Percentiles rank a stretch among this genome's conserved stretches.
phyloP scores from a whole-genome alignment of 2,113 vertebrate species.

The Cephalophus harveyi region DNA sequence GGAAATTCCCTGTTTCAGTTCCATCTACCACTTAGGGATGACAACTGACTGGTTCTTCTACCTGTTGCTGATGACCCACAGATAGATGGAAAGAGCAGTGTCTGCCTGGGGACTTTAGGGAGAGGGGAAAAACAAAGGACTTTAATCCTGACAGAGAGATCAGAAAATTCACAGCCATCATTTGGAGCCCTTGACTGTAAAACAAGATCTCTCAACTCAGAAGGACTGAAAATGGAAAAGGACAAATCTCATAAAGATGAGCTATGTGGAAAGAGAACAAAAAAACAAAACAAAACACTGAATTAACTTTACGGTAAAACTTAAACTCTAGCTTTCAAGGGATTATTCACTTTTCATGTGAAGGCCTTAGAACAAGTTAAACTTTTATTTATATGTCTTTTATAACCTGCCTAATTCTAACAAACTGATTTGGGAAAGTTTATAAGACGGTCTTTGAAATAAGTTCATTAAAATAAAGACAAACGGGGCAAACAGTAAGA shows the following conservation, averaged over 20 bases:
- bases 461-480: slow-evolving; percentile 26
- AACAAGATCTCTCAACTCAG: background rate
- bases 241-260: background rate
- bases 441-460: background rate
- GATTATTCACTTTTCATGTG: background rate
- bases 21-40: background rate
- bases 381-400: background rate
- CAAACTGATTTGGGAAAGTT: background rate
- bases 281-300: background rate
- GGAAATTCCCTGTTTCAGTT: background rate
- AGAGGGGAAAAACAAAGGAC: background rate
- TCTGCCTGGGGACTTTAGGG: background rate
- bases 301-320: background rate
- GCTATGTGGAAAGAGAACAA: background rate
- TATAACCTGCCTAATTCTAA: background rate
- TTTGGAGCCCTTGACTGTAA: background rate
- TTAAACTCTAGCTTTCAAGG: background rate
- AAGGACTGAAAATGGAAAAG: background rate
- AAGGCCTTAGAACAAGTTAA: background rate
- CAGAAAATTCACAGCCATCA: background rate
- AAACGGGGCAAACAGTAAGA: background rate
- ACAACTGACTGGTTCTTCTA: background rate
- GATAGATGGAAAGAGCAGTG: background rate
- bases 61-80: background rate
- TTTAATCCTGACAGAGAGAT: background rate